Evolutionary conservation across 2,888 invertebrate species (phyloP).

Genomic region (Drosophila infuscata): DNA sequence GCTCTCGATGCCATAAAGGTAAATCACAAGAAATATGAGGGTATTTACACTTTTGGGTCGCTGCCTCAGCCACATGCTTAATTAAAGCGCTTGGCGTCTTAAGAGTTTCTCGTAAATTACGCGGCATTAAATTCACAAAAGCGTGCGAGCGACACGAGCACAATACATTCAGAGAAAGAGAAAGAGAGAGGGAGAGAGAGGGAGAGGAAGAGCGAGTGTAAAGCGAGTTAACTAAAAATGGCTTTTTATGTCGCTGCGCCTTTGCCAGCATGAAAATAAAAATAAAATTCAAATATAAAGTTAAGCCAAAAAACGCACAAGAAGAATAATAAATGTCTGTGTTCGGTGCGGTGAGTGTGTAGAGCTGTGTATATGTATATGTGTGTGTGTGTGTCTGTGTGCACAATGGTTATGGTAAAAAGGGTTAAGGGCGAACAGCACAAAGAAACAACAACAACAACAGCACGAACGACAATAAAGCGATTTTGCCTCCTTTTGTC

Average conservation of each 20-base stretch:
- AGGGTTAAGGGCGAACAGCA: slow-evolving; percentile 66
- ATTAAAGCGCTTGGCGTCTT: slow-evolving; percentile 78
- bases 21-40: slow-evolving; percentile 79
- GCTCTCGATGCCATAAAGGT: slow-evolving; percentile 68
- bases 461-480: slow-evolving; percentile 68
- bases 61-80: slow-evolving; percentile 79
- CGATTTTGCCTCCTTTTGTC: slow-evolving; percentile 67
- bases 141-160: slow-evolving; percentile 27
- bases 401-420: slow-evolving; percentile 49
- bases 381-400: slow-evolving; percentile 5
- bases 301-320: slow-evolving; percentile 73
- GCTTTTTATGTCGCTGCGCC: slow-evolving; percentile 75
- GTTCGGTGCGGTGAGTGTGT: slow-evolving; percentile 10
- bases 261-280: slow-evolving; percentile 74
- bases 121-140: slow-evolving; percentile 72
- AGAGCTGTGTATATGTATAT: neutral
- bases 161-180: neutral
- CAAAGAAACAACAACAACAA: slow-evolving; percentile 23
- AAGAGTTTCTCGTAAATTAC: slow-evolving; percentile 79
- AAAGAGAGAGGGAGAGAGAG: slow-evolving; percentile 1
- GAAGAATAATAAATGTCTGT: slow-evolving; percentile 61
- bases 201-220: slow-evolving; percentile 1
- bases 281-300: slow-evolving; percentile 80
- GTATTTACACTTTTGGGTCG: slow-evolving; percentile 79
- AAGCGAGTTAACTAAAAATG: slow-evolving; percentile 70